Evolutionary conservation across 2,797 vertebrate species (phyloP).

Genomic region (Lutjanus campechanus): DNA sequence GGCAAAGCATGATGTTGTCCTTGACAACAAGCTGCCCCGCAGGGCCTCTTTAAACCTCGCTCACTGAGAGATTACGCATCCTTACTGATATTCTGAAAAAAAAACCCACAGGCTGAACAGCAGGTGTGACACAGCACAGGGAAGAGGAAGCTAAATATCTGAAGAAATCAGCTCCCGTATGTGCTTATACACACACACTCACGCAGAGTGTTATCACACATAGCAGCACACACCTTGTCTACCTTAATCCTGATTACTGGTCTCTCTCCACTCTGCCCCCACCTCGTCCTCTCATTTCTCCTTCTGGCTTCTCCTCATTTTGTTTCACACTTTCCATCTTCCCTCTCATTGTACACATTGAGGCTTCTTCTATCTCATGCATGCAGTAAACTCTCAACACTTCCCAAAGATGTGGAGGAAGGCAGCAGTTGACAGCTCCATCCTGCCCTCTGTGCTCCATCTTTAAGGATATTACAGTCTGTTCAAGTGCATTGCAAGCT

Average conservation of each 20-base stretch:
- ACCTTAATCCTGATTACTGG: conserved; percentile 31
- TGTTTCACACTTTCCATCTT: neutral
- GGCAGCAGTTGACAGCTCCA: conserved; percentile 8
- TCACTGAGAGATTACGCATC: conserved; percentile 33
- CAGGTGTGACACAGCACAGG: neutral
- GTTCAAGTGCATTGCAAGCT: conserved; percentile 17
- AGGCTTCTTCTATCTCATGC: conserved; percentile 11
- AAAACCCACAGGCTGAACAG: neutral
- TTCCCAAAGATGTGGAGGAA: neutral
- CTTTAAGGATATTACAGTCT: conserved; percentile 27
- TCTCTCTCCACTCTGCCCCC: neutral
- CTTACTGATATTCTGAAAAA: conserved; percentile 25
- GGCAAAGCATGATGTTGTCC: conserved; percentile 26
- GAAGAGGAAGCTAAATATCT: neutral
- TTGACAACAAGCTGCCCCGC: conserved; percentile 32
- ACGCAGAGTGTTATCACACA: conserved; percentile 18
- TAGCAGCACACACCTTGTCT: neutral
- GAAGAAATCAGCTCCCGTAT: conserved; percentile 16
- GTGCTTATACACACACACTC: neutral
- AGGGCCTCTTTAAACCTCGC: conserved; percentile 35
- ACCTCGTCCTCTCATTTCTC: neutral
- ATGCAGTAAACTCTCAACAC: neutral
- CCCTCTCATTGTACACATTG: neutral
- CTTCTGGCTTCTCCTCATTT: conserved; percentile 16
- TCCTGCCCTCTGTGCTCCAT: conserved; percentile 12